Conservation (phyloP, 1,140 invertebrate species). For the Sarcophaga bullata region DNA sequence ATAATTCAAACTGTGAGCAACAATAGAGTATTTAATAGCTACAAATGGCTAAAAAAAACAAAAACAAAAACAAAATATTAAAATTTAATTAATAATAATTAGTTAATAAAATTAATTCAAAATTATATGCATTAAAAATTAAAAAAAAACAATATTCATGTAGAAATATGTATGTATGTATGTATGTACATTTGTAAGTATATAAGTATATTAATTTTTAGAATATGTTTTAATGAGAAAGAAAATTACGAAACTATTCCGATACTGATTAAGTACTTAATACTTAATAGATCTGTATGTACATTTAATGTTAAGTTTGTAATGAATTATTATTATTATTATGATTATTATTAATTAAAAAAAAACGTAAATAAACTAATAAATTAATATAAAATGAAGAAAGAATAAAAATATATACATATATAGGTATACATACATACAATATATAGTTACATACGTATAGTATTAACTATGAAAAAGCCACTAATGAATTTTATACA, state of each 20-base stretch:
- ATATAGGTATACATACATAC: too few relatives aligned
- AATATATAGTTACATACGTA: too few relatives aligned
- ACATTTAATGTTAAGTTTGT: slow-evolving; percentile 17
- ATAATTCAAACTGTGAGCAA: slow-evolving; percentile 24
- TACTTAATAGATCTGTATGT: not conserved
- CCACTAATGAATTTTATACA: slow-evolving; percentile 20
- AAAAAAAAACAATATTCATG: too few relatives aligned
- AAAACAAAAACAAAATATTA: too few relatives aligned
- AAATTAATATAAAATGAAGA: not conserved
- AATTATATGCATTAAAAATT: too few relatives aligned
- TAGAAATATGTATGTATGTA: too few relatives aligned
- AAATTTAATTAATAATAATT: not conserved
- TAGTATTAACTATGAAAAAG: not conserved
- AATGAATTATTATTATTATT: not conserved
- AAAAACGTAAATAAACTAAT: not conserved
- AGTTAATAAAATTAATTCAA: not conserved
- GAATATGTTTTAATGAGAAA: too few relatives aligned
- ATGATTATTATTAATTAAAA: not conserved
- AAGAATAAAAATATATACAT: not conserved
- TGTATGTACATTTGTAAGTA: too few relatives aligned
- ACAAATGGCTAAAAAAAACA: not conserved
- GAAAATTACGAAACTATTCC: too few relatives aligned
- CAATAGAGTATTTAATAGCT: slow-evolving; percentile 20
- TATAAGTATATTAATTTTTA: too few relatives aligned
- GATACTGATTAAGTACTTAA: not conserved